Conservation (phyloP, 1,140 invertebrate genomes). For the Pararge aegeria region DNA sequence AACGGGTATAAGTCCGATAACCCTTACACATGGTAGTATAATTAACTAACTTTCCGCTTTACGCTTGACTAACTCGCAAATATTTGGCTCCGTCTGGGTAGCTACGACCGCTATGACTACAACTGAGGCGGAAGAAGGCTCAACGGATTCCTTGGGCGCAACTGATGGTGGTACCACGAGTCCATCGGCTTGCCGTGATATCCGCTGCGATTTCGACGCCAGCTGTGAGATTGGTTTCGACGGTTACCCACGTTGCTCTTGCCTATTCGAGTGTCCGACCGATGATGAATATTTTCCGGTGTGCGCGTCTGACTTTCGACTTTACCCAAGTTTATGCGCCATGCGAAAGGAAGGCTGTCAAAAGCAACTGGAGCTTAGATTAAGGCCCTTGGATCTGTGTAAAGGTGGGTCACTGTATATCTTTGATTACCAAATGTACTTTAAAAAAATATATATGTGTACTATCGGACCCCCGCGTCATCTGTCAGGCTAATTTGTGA, state of each 20-base stretch:
- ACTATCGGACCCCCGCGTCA: too few relatives aligned
- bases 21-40: slow-evolving; percentile 59
- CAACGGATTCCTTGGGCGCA: slow-evolving; percentile 56
- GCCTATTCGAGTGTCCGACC: slow-evolving; percentile 85
- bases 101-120: slow-evolving; percentile 73
- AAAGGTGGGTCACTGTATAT: slow-evolving; percentile 84
- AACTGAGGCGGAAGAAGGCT: slow-evolving; percentile 60
- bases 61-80: slow-evolving; percentile 75
- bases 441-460: too few relatives aligned
- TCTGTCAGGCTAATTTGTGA: too few relatives aligned
- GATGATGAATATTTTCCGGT: slow-evolving; percentile 84
- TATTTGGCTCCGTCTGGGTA: slow-evolving; percentile 66
- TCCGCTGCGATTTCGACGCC: slow-evolving; percentile 91
- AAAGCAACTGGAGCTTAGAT: slow-evolving; percentile 88
- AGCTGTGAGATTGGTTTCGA: slow-evolving; percentile 89
- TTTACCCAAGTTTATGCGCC: slow-evolving; percentile 90
- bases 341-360: slow-evolving; percentile 94
- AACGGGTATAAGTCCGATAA: slow-evolving; percentile 61
- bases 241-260: slow-evolving; percentile 88
- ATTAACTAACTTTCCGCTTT: slow-evolving; percentile 77
- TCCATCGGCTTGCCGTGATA: slow-evolving; percentile 86
- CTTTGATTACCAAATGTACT: not conserved
- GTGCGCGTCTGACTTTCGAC: slow-evolving; percentile 90
- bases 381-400: slow-evolving; percentile 89
- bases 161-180: slow-evolving; percentile 74